A percentile compares a stretch with the other conserved stretches of the same genome.
phyloP scores from a whole-genome alignment of 2,888 invertebrate species.

The Lutraria lutraria region DNA sequence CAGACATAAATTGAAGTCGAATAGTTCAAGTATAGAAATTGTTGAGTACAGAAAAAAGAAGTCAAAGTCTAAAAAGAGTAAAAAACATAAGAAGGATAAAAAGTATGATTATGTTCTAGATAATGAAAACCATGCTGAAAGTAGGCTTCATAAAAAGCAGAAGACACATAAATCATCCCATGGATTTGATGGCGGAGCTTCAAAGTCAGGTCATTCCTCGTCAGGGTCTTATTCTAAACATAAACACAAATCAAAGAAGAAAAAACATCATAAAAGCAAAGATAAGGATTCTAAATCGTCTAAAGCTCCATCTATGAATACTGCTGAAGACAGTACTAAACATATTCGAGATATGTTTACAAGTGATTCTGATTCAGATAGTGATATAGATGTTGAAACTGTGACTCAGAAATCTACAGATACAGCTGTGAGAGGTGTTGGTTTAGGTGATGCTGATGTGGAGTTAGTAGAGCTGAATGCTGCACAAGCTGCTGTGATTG shows the following conservation, averaged over 20 bases:
- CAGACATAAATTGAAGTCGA: slow-evolving; percentile 58
- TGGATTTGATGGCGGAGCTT: neutral
- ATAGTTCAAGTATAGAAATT: slow-evolving; percentile 68
- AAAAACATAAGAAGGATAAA: slow-evolving; percentile 67
- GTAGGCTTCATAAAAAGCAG: slow-evolving; percentile 6
- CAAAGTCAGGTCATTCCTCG: neutral
- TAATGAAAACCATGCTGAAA: slow-evolving; percentile 30
- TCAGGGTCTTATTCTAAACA: slow-evolving; percentile 40
- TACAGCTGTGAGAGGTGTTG: neutral
- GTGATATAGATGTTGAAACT: slow-evolving; percentile 35
- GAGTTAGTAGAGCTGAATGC: slow-evolving; percentile 61
- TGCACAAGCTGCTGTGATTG: slow-evolving; percentile 52
- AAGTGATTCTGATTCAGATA: slow-evolving; percentile 62
- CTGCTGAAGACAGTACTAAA: neutral
- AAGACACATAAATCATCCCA: slow-evolving; percentile 28
- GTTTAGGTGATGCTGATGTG: slow-evolving; percentile 11
- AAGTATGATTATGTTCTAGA: slow-evolving; percentile 56
- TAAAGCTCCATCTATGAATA: neutral
- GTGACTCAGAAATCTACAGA: neutral
- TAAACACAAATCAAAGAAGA: slow-evolving; percentile 62
- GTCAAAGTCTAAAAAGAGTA: slow-evolving; percentile 71
- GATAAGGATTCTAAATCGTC: slow-evolving; percentile 21
- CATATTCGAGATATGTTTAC: slow-evolving; percentile 28
- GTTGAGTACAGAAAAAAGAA: slow-evolving; percentile 69
- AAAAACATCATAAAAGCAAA: slow-evolving; percentile 66